Conservation (phyloP, 2,113 vertebrate genomes). For the Leucoraja erinaceus region DNA sequence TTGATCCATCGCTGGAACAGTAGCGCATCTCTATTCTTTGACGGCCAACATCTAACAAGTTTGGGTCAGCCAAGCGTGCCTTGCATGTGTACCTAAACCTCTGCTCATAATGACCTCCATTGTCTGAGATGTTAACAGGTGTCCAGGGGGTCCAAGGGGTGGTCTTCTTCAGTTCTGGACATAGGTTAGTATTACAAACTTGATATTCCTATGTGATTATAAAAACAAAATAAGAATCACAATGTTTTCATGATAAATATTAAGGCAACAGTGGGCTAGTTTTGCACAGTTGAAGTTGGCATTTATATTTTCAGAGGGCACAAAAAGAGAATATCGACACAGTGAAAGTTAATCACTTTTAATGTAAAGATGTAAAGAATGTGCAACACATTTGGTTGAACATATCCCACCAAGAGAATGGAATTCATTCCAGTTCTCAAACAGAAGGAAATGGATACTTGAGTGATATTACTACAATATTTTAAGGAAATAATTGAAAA, state of each 20-base stretch:
- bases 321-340: background rate
- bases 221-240: background rate
- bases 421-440: background rate
- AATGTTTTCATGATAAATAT: background rate
- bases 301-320: background rate
- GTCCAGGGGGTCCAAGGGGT: conserved; percentile 97
- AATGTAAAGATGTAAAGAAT: background rate
- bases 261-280: too few relatives aligned
- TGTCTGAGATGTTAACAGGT: conserved; percentile 91
- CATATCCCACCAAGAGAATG: background rate
- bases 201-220: conserved; percentile 77
- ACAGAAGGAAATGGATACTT: background rate
- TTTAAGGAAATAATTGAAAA: background rate
- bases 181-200: conserved; percentile 79
- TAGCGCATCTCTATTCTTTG: conserved; percentile 96
- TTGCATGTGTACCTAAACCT: conserved; percentile 94
- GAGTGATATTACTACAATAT: background rate
- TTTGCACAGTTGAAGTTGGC: too few relatives aligned
- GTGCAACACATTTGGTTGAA: background rate
- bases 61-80: conserved; percentile 77
- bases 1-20: conserved; percentile 87
- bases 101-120: conserved; percentile 90
- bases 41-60: conserved; percentile 81
- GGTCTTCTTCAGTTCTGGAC: conserved; percentile 91
- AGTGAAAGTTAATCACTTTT: background rate